These are phyloP conservation scores for Hippasteria phrygiana DNA, from an alignment of 53 echinoderm and acorn worm genomes.

Conservation along the genomic window DNA sequence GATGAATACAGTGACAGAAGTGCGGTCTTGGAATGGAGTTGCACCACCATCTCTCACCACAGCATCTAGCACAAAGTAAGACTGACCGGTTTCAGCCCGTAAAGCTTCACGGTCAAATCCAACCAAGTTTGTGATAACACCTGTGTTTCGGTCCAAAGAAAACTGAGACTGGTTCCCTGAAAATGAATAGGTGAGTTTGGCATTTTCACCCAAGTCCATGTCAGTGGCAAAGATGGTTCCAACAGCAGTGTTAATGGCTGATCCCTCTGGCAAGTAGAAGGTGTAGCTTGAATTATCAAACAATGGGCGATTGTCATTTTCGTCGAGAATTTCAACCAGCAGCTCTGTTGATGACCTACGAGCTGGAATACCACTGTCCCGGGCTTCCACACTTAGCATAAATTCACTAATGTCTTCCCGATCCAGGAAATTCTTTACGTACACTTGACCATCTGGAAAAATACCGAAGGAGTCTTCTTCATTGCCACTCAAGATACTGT, in stretches of 20 bases:
- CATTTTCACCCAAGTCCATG: constrained; percentile 80
- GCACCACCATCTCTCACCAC: constrained; percentile 81
- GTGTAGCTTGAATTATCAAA: constrained; percentile 87
- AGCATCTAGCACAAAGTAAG: constrained; percentile 70
- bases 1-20: constrained; percentile 76
- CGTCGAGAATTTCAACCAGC: constrained; percentile 77
- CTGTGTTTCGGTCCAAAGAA: constrained; percentile 69
- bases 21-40: constrained; percentile 68
- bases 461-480: constrained; percentile 84
- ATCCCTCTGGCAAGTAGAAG: constrained; percentile 81
- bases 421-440: constrained; percentile 84
- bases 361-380: constrained; percentile 86
- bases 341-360: constrained; percentile 63
- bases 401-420: constrained; percentile 79
- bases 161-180: constrained; percentile 80
- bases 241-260: constrained; percentile 53
- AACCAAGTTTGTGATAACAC: constrained; percentile 77
- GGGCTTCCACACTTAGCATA: constrained; percentile 74
- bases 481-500: constrained; percentile 82
- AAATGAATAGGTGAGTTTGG: constrained; percentile 76
- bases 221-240: constrained; percentile 83
- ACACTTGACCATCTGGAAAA: constrained; percentile 92
- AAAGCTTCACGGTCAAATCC: constrained; percentile 82
- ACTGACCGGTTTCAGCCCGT: constrained; percentile 48
- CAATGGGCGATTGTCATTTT: constrained; percentile 92